A percentile compares a stretch with the other conserved stretches of the same genome.
phyloP scores from a whole-genome alignment of 2,888 invertebrate species.

The Morinoia aosen region DNA sequence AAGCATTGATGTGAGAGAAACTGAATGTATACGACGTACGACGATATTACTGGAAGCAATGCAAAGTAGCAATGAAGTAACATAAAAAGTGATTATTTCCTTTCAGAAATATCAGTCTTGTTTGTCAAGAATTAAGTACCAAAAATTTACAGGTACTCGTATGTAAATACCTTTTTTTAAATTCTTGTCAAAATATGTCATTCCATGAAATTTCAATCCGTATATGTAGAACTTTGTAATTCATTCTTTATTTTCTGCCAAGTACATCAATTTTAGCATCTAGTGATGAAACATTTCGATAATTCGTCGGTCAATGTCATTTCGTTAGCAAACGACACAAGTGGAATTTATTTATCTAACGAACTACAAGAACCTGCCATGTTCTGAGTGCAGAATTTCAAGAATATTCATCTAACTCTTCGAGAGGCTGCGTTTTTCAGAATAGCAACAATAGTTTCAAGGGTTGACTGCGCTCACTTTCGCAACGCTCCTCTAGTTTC shows the following conservation, averaged over 20 bases:
- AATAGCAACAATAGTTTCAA: slow-evolving; percentile 30
- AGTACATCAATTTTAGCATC: neutral
- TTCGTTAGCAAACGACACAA: neutral
- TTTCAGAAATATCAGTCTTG: too few species aligned
- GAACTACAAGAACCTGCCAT: neutral
- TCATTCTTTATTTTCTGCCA: neutral
- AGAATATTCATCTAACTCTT: neutral
- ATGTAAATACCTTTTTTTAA: neutral
- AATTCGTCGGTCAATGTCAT: neutral
- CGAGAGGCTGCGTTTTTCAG: slow-evolving; percentile 28
- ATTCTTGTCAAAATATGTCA: neutral
- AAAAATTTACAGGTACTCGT: neutral
- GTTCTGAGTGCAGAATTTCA: neutral
- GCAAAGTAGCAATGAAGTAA: too few species aligned
- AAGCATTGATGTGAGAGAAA: neutral
- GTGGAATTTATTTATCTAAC: neutral
- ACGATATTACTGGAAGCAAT: too few species aligned
- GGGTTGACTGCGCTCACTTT: neutral
- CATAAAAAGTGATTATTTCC: too few species aligned
- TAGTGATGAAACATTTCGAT: neutral
- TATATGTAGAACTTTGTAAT: neutral
- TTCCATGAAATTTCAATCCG: neutral
- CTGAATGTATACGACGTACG: neutral
- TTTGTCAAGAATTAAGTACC: neutral
- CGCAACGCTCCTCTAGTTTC: neutral